Percentiles rank a stretch among this genome's conserved stretches.
Conservation (phyloP, 2,797 vertebrate species). For the Pempheris klunzingeri region DNA sequence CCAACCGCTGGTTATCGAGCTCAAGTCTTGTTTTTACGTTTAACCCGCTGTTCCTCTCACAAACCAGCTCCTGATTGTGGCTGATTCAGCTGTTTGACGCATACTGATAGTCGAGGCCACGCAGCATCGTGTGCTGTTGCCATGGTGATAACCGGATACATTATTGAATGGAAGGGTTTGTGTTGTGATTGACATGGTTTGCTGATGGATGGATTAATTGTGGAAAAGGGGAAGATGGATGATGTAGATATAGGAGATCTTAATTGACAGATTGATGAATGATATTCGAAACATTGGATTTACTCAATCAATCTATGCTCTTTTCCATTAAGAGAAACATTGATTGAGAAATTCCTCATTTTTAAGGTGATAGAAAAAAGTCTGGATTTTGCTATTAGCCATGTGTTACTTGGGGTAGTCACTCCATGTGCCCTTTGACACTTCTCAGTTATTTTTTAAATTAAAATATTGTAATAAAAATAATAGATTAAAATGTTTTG, state of each 20-base stretch:
- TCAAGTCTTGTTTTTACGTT: no score
- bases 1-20: background rate
- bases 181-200: constrained; percentile 4
- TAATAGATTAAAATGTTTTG: background rate
- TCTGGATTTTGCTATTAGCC: background rate
- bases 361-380: background rate
- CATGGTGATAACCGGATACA: constrained; percentile 13
- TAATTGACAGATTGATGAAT: background rate
- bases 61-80: constrained; percentile 1
- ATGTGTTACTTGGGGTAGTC: background rate
- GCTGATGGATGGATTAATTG: background rate
- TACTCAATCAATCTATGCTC: background rate
- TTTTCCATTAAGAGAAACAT: background rate
- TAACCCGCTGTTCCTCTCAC: no score
- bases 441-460: background rate
- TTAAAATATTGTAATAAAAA: no score
- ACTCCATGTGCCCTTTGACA: background rate
- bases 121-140: background rate
- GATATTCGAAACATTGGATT: background rate
- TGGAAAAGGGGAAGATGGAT: background rate
- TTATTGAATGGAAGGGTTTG: background rate
- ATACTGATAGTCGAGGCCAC: background rate
- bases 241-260: background rate
- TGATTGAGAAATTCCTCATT: background rate
- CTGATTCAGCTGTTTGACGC: background rate